phyloP scores from a whole-genome alignment of 2,797 vertebrate genomes.

The Champsocephalus gunnari region DNA sequence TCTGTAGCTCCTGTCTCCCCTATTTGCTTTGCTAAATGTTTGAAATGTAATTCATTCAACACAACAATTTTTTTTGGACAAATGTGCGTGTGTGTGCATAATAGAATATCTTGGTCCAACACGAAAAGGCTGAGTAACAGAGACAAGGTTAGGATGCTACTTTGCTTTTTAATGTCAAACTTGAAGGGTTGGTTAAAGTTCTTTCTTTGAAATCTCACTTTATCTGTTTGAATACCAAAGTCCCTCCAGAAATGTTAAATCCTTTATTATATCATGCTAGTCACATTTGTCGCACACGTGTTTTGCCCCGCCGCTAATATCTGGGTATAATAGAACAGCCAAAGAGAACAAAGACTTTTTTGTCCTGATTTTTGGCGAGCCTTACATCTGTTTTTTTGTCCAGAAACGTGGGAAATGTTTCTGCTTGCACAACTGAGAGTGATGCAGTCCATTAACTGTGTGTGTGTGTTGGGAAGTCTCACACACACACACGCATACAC shows the following conservation, averaged over 20 bases:
- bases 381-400: not conserved
- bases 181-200: not conserved
- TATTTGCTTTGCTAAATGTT: constrained; percentile 6
- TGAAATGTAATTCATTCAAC: constrained; percentile 12
- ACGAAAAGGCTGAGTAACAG: not conserved
- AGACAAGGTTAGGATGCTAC: constrained; percentile 6
- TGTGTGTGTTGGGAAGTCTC: not conserved
- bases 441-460: constrained; percentile 3
- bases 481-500: constrained; percentile 1
- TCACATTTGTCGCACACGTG: constrained; percentile 17
- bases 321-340: constrained; percentile 9
- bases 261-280: constrained; percentile 30
- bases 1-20: not conserved
- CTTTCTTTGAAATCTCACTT: not conserved
- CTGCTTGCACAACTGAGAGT: constrained; percentile 14
- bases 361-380: constrained; percentile 1
- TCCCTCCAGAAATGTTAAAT: constrained; percentile 15
- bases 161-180: constrained; percentile 28
- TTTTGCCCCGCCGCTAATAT: constrained; percentile 27
- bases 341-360: constrained; percentile 43
- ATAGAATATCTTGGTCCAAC: not conserved
- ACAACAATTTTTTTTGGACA: not conserved
- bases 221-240: too few species aligned
- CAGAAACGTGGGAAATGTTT: constrained; percentile 17
- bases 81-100: not conserved